Conservation (phyloP, 2,888 invertebrate species). For the Nemotelus nigrinus region DNA sequence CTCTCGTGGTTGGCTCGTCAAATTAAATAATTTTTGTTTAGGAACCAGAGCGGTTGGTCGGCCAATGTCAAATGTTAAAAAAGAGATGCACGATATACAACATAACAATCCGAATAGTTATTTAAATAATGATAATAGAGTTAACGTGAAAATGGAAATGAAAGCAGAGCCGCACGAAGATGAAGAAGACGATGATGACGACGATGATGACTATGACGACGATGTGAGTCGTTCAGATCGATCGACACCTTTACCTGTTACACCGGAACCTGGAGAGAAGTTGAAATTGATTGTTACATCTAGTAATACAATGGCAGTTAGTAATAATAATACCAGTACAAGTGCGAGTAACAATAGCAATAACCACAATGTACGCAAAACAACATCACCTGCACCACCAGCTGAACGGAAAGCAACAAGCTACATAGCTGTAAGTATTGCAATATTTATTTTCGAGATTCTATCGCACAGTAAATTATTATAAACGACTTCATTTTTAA, state of each 20-base stretch:
- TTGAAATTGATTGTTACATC: constrained; percentile 14
- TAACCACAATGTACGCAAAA: constrained; percentile 60
- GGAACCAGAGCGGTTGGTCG: constrained; percentile 42
- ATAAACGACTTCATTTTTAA: too few species aligned
- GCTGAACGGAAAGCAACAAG: constrained; percentile 72
- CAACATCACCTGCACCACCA: constrained; percentile 66
- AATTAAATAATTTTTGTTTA: background rate
- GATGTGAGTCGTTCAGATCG: constrained; percentile 58
- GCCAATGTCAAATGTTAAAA: constrained; percentile 52
- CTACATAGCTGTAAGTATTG: constrained; percentile 69
- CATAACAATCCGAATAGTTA: constrained; percentile 44
- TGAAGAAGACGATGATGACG: constrained; percentile 57
- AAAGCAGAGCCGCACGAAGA: constrained; percentile 42
- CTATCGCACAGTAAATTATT: background rate
- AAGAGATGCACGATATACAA: constrained; percentile 52
- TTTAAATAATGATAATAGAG: constrained; percentile 50
- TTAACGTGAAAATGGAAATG: constrained; percentile 62
- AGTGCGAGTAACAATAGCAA: constrained; percentile 58
- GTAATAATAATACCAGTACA: constrained; percentile 55
- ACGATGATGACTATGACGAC: constrained; percentile 53
- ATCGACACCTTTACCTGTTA: constrained; percentile 54
- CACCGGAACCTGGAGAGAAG: constrained; percentile 49
- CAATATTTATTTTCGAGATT: background rate
- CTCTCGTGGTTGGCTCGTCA: too few species aligned
- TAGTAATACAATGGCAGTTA: constrained; percentile 3